Evolutionary conservation across 2,113 vertebrate genomes (phyloP).

Genomic region (Cinclus cinclus): DNA sequence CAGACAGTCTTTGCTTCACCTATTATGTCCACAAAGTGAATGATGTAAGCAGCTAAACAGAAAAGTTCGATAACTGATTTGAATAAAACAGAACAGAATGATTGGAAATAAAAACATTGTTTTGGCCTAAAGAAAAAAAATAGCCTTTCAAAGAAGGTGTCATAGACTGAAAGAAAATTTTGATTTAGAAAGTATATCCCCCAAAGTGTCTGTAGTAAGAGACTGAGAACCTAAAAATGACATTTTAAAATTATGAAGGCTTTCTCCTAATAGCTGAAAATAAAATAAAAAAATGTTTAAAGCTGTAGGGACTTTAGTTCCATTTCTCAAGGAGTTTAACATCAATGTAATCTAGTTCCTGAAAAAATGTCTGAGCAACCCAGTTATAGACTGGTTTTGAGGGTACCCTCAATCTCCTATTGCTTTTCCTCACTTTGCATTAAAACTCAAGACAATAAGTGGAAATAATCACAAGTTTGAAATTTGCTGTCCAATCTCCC

Average conservation of each 20-base stretch:
- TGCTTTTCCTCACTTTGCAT: background rate
- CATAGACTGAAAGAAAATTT: background rate
- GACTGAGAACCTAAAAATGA: background rate
- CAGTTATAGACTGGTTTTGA: background rate
- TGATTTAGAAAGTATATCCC: background rate
- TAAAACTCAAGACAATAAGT: background rate
- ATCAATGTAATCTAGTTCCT: background rate
- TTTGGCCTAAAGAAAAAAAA: background rate
- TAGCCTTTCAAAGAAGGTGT: background rate
- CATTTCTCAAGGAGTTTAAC: background rate
- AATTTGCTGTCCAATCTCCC: background rate
- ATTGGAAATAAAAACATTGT: background rate
- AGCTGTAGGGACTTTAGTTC: background rate
- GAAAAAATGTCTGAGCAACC: background rate
- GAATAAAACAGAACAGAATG: background rate
- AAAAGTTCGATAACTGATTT: background rate
- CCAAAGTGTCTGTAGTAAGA: background rate
- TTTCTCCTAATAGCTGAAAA: background rate
- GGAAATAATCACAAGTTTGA: background rate
- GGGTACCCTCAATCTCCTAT: background rate
- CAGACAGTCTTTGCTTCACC: background rate
- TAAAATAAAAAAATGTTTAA: background rate
- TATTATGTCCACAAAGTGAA: background rate
- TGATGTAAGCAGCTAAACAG: background rate
- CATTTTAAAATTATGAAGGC: background rate